Conservation (phyloP, 2,113 vertebrate species). For the Vulpes ferrilata region DNA sequence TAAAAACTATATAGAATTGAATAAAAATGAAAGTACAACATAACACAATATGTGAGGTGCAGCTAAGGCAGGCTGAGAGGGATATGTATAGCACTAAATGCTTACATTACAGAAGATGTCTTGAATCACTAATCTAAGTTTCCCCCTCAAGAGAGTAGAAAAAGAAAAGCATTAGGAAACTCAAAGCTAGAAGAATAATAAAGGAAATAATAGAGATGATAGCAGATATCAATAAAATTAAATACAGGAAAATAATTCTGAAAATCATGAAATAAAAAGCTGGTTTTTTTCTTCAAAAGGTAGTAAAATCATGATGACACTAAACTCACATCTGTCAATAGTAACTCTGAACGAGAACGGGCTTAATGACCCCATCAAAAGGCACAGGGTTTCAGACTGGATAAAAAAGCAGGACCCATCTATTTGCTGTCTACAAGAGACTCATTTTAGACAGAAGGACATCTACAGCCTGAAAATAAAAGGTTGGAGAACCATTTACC, state of each 20-base stretch:
- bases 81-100: neutral
- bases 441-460: too few relatives aligned
- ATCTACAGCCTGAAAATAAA: too few relatives aligned
- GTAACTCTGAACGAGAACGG: too few relatives aligned
- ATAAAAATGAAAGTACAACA: neutral
- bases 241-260: neutral
- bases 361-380: too few relatives aligned
- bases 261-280: neutral
- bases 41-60: neutral
- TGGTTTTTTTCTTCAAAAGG: neutral
- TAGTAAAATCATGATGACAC: neutral
- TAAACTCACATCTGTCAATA: too few relatives aligned
- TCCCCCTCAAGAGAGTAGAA: neutral
- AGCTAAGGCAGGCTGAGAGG: neutral
- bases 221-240: neutral
- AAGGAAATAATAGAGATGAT: conserved; percentile 20
- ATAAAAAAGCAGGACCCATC: too few relatives aligned
- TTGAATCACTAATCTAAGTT: neutral
- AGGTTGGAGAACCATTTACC: too few relatives aligned
- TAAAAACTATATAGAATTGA: neutral
- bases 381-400: too few relatives aligned
- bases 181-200: neutral
- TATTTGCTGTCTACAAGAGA: too few relatives aligned
- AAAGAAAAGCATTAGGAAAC: neutral
- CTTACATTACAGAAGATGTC: neutral